These are phyloP conservation scores for Thryonomys swinderianus DNA, from an alignment of 2,113 vertebrate genomes.

Conservation along the genomic window DNA sequence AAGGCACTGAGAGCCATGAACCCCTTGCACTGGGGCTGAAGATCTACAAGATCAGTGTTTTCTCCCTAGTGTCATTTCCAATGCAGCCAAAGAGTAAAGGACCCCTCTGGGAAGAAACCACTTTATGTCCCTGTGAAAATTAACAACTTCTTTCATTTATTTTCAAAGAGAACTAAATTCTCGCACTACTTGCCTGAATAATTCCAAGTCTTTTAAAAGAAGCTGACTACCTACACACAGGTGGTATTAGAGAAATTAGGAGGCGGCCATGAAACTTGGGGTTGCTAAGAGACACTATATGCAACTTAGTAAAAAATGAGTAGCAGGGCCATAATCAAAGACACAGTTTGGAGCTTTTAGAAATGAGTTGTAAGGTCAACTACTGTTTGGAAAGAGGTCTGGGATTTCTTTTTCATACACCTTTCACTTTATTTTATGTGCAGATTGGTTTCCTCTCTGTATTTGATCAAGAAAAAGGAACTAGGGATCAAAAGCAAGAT, in stretches of 20 bases:
- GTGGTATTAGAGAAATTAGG: neutral
- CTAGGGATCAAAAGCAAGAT: neutral
- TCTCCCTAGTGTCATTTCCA: neutral
- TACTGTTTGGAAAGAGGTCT: neutral
- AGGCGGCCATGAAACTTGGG: neutral
- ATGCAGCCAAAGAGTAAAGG: neutral
- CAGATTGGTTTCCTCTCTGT: slow-evolving; percentile 51
- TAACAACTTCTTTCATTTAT: slow-evolving; percentile 19
- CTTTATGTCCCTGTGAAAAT: neutral
- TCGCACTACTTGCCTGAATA: neutral
- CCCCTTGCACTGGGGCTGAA: neutral
- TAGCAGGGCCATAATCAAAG: neutral
- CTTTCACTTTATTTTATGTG: slow-evolving; percentile 16
- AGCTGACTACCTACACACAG: neutral
- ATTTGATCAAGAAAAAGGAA: neutral
- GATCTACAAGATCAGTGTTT: neutral
- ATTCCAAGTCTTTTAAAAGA: slow-evolving; percentile 49
- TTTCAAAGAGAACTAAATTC: slow-evolving; percentile 46
- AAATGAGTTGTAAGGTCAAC: slow-evolving; percentile 14
- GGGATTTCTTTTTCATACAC: neutral
- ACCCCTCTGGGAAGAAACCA: neutral
- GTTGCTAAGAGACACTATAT: slow-evolving; percentile 14
- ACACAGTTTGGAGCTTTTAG: neutral
- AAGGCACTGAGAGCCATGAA: neutral
- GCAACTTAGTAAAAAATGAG: neutral